Evolutionary conservation across 2,113 vertebrate genomes (phyloP).

Genomic region (Globicephala melas): DNA sequence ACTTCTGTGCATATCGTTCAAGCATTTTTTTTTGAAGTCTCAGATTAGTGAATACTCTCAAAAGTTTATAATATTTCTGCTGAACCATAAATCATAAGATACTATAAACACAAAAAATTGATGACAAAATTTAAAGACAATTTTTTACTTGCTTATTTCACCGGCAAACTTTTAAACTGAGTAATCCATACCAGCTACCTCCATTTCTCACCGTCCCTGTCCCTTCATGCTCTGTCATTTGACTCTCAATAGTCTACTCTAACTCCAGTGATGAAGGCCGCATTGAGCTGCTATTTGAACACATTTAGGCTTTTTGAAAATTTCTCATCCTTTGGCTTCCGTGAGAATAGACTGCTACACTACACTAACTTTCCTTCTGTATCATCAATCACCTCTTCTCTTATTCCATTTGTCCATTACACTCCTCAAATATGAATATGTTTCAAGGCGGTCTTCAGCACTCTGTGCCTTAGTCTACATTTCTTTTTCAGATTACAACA

Average conservation of each 20-base stretch:
- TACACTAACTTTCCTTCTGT: too few relatives aligned
- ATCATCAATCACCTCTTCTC: neutral
- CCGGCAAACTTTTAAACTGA: neutral
- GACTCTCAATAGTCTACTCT: neutral
- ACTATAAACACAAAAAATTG: neutral
- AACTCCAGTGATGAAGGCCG: neutral
- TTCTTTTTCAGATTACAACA: neutral
- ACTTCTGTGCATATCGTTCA: neutral
- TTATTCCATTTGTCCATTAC: neutral
- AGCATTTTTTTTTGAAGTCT: neutral
- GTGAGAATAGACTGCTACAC: fast-evolving
- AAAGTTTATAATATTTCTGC: neutral
- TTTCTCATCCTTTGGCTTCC: neutral
- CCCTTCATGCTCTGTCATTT: neutral
- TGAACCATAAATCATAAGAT: neutral
- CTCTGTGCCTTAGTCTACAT: neutral
- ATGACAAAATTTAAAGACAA: neutral
- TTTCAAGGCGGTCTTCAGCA: too few relatives aligned
- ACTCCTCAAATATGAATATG: neutral
- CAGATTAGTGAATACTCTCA: neutral
- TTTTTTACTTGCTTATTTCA: neutral
- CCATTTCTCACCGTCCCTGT: neutral
- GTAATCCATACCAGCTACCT: neutral
- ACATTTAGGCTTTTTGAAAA: neutral
- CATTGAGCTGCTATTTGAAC: neutral